A percentile compares a stretch with the other conserved stretches of the same genome.
Evolutionary conservation across 2,888 invertebrate genomes (phyloP).

Genomic region (Cerceris ruficornis): DNA sequence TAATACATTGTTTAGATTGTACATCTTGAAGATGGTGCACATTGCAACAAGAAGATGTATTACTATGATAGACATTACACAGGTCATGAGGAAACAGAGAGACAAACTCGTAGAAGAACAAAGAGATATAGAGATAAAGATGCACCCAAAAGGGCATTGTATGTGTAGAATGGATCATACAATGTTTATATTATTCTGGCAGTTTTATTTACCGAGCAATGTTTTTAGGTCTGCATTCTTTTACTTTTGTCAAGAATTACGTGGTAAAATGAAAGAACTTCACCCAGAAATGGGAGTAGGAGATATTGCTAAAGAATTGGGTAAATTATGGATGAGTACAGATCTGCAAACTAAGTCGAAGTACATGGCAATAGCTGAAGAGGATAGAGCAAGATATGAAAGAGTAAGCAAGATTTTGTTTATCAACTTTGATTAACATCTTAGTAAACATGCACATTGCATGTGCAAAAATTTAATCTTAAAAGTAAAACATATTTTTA

Average conservation of each 20-base stretch:
- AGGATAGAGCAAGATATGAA: conserved; percentile 98
- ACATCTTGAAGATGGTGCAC: conserved; percentile 66
- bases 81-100: conserved; percentile 64
- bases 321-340: conserved; percentile 95
- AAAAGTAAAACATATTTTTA: background rate
- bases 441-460: background rate
- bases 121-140: conserved; percentile 67
- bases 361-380: conserved; percentile 96
- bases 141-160: conserved; percentile 66
- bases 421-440: background rate
- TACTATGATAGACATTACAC: conserved; percentile 68
- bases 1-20: conserved; percentile 56
- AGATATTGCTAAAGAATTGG: conserved; percentile 97
- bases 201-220: conserved; percentile 7
- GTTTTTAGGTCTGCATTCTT: conserved; percentile 96
- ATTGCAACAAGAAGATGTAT: conserved; percentile 69
- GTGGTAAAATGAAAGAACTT: conserved; percentile 95
- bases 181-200: background rate
- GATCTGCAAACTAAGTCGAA: conserved; percentile 92
- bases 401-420: conserved; percentile 86
- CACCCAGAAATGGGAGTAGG: conserved; percentile 98
- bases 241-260: conserved; percentile 99
- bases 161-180: conserved; percentile 22
- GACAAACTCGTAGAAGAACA: conserved; percentile 67
- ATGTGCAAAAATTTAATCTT: background rate